Evolutionary conservation across 2,888 invertebrate species (phyloP), one percentile per base, ranked within the genome.

Genomic region (Phlogophora meticulosa): DNA sequence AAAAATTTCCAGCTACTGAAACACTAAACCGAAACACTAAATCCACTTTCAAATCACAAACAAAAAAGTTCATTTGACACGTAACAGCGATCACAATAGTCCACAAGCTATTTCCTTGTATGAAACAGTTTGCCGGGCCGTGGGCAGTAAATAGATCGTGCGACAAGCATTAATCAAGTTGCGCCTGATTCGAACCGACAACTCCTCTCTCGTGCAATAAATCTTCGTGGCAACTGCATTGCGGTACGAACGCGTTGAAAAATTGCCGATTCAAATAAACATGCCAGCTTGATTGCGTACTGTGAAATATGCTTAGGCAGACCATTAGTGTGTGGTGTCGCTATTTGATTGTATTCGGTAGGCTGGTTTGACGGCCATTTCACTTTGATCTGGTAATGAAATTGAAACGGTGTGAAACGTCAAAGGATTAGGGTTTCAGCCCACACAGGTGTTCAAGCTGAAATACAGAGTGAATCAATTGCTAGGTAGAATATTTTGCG

Each of bases 181-280:
- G 85, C 81, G 86, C 83, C 83, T 88, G 90, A 90, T 92, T 89
- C 91, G 88, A 87, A 82, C 85, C 88, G 90, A 87, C 86, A 88
- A 87, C 85, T 86, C 82, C 87, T 83, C 87, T 86, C 80, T 84
- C 81, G 78, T 85, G 88, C 89, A 80, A 93, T 93, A 93, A 93
- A 93, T 93, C 93, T 93, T 82, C 74, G 81, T 80, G 84, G 89
- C 91, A 88, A 91, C 93, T 91, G 93, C 94, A 93, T 87, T 92
- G 93, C 92, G 86, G 90, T 85, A 86, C 88, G 82, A 78, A 83
- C 80, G 82, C 85, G 88, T 88, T 93, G 93, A 93, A 93, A 94
- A 93, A 94, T 92, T 92, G 90, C 88, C 87, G 88, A 92, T 91
- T 90, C 88, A 88, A 93, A 92, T 92, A 92, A 92, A 92, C 92